Evolutionary conservation across 2,113 vertebrate genomes (phyloP).

Genomic region (Platichthys flesus): DNA sequence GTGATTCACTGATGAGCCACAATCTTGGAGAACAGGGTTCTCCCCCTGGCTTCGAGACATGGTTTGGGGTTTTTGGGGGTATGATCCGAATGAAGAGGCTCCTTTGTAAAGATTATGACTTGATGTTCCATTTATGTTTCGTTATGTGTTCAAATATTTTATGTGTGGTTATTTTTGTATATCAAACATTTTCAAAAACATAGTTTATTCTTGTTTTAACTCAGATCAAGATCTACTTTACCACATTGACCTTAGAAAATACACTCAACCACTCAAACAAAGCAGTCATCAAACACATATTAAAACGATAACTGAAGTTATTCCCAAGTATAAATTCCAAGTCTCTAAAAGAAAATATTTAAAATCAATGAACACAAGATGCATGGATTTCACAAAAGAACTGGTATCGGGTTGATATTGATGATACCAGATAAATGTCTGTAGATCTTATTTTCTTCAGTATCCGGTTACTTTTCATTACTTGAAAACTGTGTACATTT

Average conservation of each 20-base stretch:
- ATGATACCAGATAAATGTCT: too few species aligned
- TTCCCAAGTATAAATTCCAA: neutral
- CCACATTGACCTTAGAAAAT: neutral
- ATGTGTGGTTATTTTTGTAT: neutral
- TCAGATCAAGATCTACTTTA: neutral
- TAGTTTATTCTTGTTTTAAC: conserved; percentile 1
- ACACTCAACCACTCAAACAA: neutral
- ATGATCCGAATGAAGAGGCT: neutral
- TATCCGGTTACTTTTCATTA: too few species aligned
- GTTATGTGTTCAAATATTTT: neutral
- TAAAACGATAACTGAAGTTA: neutral
- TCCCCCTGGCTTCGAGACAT: conserved; percentile 15
- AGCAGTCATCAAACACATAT: neutral
- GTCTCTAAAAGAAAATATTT: neutral
- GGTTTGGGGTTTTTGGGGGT: neutral
- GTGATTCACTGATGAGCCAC: conserved; percentile 18
- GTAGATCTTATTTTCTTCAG: too few species aligned
- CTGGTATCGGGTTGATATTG: too few species aligned
- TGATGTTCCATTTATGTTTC: neutral
- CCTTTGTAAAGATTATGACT: neutral
- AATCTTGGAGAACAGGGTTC: conserved; percentile 14
- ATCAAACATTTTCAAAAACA: neutral
- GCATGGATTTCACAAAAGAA: neutral
- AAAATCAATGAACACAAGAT: too few species aligned
- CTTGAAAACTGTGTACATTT: neutral